phyloP scores from a whole-genome alignment of 2,113 vertebrate genomes.

The Nothocercus nigrocapillus region DNA sequence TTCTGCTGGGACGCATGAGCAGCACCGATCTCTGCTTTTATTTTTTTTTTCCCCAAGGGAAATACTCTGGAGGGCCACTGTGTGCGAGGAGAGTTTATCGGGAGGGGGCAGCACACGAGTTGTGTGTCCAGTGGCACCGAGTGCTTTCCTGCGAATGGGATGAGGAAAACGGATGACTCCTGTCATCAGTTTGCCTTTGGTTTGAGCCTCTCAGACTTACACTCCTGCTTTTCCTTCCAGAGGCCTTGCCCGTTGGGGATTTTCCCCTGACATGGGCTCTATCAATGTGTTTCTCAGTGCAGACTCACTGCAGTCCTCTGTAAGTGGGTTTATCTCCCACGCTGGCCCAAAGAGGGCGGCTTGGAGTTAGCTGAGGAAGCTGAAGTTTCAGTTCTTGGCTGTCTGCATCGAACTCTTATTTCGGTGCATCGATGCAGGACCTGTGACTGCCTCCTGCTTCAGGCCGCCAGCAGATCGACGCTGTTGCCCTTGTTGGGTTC shows the following conservation, averaged over 20 bases:
- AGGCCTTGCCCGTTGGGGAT: no score
- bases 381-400: fast-evolving
- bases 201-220: not conserved
- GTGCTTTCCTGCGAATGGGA: not conserved
- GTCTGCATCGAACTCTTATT: not conserved
- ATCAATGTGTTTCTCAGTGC: fast-evolving
- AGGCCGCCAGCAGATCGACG: not conserved
- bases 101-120: not conserved
- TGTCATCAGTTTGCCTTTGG: not conserved
- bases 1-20: no score
- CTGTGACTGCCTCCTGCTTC: not conserved
- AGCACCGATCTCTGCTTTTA: no score
- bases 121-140: not conserved
- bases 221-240: not conserved
- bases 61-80: not conserved
- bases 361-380: not conserved
- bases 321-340: not conserved
- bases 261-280: no score
- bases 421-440: not conserved
- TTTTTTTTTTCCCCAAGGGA: not conserved
- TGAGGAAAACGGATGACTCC: not conserved
- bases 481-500: not conserved
- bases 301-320: not conserved
- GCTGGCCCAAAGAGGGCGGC: not conserved
- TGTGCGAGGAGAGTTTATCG: not conserved